phyloP scores from a whole-genome alignment of 1,140 invertebrate species.

The Triops longicaudatus region DNA sequence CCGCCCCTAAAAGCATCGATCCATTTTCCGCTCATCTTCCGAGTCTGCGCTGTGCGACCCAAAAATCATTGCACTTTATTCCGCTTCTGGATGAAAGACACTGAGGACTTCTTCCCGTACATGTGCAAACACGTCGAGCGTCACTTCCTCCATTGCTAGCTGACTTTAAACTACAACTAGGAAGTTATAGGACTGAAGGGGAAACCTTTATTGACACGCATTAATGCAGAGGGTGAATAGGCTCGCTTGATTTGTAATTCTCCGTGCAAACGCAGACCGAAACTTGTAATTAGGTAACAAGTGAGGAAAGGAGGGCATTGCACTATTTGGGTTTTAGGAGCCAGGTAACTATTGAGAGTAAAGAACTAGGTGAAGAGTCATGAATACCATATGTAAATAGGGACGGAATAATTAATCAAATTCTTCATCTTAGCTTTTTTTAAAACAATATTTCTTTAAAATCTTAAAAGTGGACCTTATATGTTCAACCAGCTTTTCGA shows the following conservation, averaged over 20 bases:
- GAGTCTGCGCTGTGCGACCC: not conserved
- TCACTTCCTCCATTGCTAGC: no score
- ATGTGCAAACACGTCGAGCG: no score
- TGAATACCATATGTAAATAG: not conserved
- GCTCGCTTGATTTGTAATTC: conserved; percentile 8
- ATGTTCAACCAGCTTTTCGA: no score
- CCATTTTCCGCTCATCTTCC: not conserved
- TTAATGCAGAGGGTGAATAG: not conserved
- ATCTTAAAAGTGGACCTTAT: no score
- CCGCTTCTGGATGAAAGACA: not conserved
- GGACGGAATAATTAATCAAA: not conserved
- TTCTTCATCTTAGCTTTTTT: no score
- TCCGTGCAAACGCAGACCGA: not conserved
- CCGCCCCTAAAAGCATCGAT: not conserved
- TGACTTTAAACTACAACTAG: no score
- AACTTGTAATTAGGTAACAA: not conserved
- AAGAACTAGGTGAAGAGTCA: not conserved
- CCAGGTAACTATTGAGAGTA: not conserved
- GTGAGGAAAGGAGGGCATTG: not conserved
- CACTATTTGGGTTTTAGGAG: not conserved
- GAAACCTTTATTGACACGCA: not conserved
- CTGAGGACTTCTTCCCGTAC: no score
- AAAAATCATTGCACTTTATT: not conserved
- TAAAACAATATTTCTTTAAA: no score
- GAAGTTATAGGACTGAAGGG: not conserved